Base-by-base conservation (phyloP, 2,797 vertebrate genomes). In the Rhinogobio ventralis region DNA sequence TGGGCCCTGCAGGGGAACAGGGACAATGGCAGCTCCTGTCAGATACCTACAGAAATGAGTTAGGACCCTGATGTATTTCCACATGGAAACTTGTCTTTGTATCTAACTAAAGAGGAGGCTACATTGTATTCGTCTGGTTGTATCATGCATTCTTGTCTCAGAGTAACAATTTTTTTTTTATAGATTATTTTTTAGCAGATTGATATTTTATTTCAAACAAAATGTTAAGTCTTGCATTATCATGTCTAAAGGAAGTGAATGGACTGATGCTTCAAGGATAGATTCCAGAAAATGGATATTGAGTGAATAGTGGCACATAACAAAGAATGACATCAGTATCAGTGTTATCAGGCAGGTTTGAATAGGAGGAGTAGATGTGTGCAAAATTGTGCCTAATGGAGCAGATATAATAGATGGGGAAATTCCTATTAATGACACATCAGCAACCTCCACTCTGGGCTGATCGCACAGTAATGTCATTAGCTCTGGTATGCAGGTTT, bases 351-450 rank as follows among this genome's bases (percentile, higher is more conserved):
- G 64, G 55, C 39, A 36, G 25, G 42, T 74, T 74, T 85, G 68
- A 86, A 85, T 83, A 36, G 83, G 74, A 57, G 15, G 46, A 82
- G 62, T 69, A 67, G 49, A 86, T 81, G 79, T 77, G 85, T 83
- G 75, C 82, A 82, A 84, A 89, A 85, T 53, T 71, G 33, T 72
- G 85, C 81, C 81, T 83, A 85, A 88, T 88, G 79, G 76, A 87
- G 82, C 82, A 79, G 69, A 72, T 85, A 84, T 85, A 87, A 82
- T 82, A 82, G 75, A 87, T 86, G 64, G 72, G 75, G 53, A 86
- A 76, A 85, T 87, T 87, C 81, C 51, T 87, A 69, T 84, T 84
- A 84, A 87, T 82, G 78, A 89, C 82, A 88, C 69, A 85, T 83
- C 82, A 66, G 71, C 62, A 86, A 87, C 87, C 83, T 83, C 85